Evolutionary conservation across 2,888 invertebrate genomes (phyloP), one percentile per base, ranked within the genome.

Genomic region (Athalia rosae): DNA sequence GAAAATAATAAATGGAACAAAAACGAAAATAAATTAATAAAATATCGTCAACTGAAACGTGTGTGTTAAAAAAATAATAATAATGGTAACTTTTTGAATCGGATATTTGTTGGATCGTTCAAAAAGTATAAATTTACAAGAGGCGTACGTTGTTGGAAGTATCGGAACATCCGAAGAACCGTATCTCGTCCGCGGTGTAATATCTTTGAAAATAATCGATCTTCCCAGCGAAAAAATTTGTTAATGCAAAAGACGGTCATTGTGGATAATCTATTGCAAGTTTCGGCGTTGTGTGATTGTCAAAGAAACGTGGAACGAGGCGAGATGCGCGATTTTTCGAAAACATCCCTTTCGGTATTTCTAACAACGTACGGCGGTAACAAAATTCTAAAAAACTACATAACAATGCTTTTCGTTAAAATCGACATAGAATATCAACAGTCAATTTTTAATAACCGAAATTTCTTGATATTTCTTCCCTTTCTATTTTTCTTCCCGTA

Each of bases 321-420:
- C 43, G 48, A 6, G 15, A 28, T 62, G 53, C 45, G 66, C 76
- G 48, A 79, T 76, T 79, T 48, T 71, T 53, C 73, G 74, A 77
- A 81, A 79, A 61, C 28, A 48, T 3, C 62, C 77, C 13, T 56
- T 77, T 8, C 62, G 41, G 15, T 81, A 67, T 79, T 80, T 81
- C 74, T 78, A 43, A 77, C 83, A 58, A 47, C 82, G 76, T 45
- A 77, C 79, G 28, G 79, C 79, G 61, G 61, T 73, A 76, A 78
- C 74, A 64, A 77, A 5, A 56, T 64, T 79, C 71, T 79, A 80
- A 76, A 79, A 77, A 81, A 81, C 80, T 83, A 84, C 78, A 84
- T 86, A 85, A 86, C 85, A 86, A 85, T 83, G 81, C 81, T 82
- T 84, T 83, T 73, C 82, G 81, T 81, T 83, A 83, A 77, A 85